phyloP scores from a whole-genome alignment of 2,888 invertebrate species.

The Leucophora obtusa region DNA sequence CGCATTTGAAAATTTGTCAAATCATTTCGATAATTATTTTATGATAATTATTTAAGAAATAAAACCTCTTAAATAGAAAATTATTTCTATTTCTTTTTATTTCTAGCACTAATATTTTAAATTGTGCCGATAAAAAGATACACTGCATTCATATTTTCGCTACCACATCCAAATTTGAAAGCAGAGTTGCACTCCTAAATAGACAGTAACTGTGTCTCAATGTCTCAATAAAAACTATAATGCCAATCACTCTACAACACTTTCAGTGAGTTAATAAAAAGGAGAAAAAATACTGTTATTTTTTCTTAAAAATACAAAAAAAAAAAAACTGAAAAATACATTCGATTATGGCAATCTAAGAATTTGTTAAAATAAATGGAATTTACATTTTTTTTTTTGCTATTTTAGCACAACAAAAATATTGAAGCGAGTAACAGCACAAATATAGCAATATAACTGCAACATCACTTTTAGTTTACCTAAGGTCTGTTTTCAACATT shows the following conservation, averaged over 20 bases:
- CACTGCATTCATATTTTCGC: too few species aligned
- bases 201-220: too few species aligned
- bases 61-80: too few species aligned
- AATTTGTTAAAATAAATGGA: constrained; percentile 43
- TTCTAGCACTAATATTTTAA: too few species aligned
- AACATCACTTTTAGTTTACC: constrained; percentile 42
- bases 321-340: background rate
- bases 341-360: constrained; percentile 54
- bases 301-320: background rate
- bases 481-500: constrained; percentile 53
- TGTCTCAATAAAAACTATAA: background rate
- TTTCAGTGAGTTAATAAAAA: constrained; percentile 33
- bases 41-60: too few species aligned
- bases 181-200: too few species aligned
- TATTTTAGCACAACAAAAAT: constrained; percentile 37
- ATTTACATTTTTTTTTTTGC: constrained; percentile 38
- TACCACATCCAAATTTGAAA: too few species aligned
- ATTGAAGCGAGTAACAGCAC: background rate
- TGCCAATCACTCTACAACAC: constrained; percentile 22
- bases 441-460: constrained; percentile 34
- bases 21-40: too few species aligned
- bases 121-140: too few species aligned
- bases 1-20: too few species aligned
- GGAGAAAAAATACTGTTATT: background rate
- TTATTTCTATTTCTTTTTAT: too few species aligned